Base-by-base conservation (phyloP, 1,140 invertebrate species). In the Cotesia chilonis region DNA sequence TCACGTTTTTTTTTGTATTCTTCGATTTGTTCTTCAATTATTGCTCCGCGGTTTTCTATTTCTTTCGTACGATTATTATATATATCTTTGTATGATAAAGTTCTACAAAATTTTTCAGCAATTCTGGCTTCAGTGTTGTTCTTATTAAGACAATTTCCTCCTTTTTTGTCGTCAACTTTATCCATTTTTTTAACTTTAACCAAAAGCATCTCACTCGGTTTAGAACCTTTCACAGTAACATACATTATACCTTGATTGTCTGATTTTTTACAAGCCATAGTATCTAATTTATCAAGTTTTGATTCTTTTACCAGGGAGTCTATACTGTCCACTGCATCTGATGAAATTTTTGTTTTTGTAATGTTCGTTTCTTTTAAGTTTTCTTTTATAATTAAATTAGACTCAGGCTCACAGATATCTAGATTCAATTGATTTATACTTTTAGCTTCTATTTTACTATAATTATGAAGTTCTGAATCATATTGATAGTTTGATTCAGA, bases 141-240 rank as follows among this genome's bases (percentile, higher is more conserved):
- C 36, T 81, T 80, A 3, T 41, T 68, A 35, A 71, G 55, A 4
- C n/a, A 17, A 38, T 79, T 81, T 12, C 83, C 80, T 4, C 71
- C 74, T 72, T 82, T 87, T 14, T 79, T 83, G 0, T 85, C 84
- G 1, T 65, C 6, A n/a, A 75, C 72, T 73, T 87, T 87, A 17
- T 85, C 83, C 82, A 87, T 83, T 72, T 85, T 87, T 72, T 86
- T 87, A 4, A 87, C 84, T 74, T 87, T 87, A 4, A 87, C 84
- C 14, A 87, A 76, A 57, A 87, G 76, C 70, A 87, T 41, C 74
- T 87, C 85, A 72, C 87, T 87, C 0, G 86, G 85, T 55, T 83
- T 86, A 1, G 83, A 76, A 36, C 86, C 86, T 37, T 86, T 85
- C 3, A 86, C 82, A n/a, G 84, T 87, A 28, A 87, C 84, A 55